phyloP scores from a whole-genome alignment of 2,888 invertebrate species.

The Mythimna pallens region DNA sequence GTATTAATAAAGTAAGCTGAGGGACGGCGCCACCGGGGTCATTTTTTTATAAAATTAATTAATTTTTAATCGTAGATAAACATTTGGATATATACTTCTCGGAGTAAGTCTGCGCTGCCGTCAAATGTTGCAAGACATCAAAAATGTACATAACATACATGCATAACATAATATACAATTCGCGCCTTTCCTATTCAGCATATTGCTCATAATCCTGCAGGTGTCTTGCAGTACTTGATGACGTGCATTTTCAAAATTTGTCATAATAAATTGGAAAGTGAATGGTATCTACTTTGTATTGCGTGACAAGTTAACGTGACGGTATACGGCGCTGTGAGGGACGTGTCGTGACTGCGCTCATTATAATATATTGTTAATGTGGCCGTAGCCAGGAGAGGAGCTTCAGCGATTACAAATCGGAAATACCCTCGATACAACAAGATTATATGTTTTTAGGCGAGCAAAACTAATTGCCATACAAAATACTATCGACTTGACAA shows the following conservation, averaged over 20 bases:
- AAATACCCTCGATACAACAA: neutral
- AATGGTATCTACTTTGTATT: constrained; percentile 54
- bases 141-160: constrained; percentile 4
- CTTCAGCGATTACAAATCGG: neutral
- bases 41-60: constrained; percentile 67
- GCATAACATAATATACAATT: constrained; percentile 26
- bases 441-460: neutral
- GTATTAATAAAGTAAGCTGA: constrained; percentile 80
- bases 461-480: neutral
- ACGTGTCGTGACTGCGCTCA: constrained; percentile 24
- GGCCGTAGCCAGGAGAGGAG: constrained; percentile 7
- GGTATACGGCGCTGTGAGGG: constrained; percentile 14
- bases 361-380: constrained; percentile 4
- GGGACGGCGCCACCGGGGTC: constrained; percentile 73
- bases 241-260: constrained; percentile 50
- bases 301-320: constrained; percentile 34
- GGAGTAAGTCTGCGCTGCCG: constrained; percentile 51
- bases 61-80: constrained; percentile 67
- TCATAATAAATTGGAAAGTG: constrained; percentile 54
- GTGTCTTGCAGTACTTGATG: constrained; percentile 36
- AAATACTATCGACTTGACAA: neutral
- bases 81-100: constrained; percentile 62
- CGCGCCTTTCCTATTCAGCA: constrained; percentile 36
- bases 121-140: constrained; percentile 49
- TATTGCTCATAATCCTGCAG: constrained; percentile 44